Evolutionary conservation across 2,888 invertebrate species (phyloP).

Genomic region (Abscondita cerata): DNA sequence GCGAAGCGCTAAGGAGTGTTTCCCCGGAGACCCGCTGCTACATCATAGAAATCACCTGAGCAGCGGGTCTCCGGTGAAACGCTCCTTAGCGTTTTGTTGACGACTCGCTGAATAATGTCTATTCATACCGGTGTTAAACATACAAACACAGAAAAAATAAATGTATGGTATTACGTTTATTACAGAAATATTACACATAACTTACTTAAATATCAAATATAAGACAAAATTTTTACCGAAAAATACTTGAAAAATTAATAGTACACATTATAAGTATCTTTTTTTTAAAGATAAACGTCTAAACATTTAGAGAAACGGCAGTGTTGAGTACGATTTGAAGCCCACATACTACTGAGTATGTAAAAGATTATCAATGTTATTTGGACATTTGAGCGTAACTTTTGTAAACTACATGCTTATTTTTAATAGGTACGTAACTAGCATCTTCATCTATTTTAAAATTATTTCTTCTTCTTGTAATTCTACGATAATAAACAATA

Average conservation of each 20-base stretch:
- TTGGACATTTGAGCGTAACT: constrained; percentile 51
- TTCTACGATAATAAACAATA: constrained; percentile 34
- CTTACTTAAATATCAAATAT: constrained; percentile 44
- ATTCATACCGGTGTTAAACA: too few relatives aligned
- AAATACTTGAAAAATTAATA: constrained; percentile 30
- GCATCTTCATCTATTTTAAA: constrained; percentile 18
- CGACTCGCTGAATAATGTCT: too few relatives aligned
- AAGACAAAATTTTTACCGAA: constrained; percentile 34
- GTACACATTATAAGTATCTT: constrained; percentile 28
- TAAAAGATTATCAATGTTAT: constrained; percentile 42
- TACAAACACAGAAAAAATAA: too few relatives aligned
- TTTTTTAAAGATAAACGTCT: constrained; percentile 29
- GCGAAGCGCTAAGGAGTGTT: too few relatives aligned
- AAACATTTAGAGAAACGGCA: constrained; percentile 51
- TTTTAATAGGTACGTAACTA: constrained; percentile 18
- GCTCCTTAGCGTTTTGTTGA: too few relatives aligned
- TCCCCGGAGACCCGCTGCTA: too few relatives aligned
- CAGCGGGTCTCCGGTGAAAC: too few relatives aligned
- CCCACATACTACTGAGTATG: constrained; percentile 46
- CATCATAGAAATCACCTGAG: too few relatives aligned
- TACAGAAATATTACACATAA: constrained; percentile 43
- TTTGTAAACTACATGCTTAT: constrained; percentile 29
- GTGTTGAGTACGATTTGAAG: constrained; percentile 55
- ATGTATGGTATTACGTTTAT: constrained; percentile 43
- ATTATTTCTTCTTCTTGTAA: constrained; percentile 20